Conservation (phyloP, 2,113 vertebrate species). For the Chloroceryle aenea region DNA sequence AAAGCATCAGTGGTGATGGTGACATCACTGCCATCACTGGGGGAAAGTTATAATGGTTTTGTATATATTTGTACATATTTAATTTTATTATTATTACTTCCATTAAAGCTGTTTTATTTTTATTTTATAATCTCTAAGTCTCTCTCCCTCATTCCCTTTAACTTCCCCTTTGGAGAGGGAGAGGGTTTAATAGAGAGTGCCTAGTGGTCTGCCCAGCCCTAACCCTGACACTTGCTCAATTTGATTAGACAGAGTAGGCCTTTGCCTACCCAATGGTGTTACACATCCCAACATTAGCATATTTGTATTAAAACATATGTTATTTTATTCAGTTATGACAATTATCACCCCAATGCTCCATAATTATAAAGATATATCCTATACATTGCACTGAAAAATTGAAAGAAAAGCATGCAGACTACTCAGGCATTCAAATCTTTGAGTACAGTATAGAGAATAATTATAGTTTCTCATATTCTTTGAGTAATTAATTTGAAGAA, state of each 20-base stretch:
- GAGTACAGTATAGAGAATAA: conserved; percentile 58
- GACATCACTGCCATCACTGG: too few species aligned
- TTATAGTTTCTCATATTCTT: conserved; percentile 65
- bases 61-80: not conserved
- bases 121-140: not conserved
- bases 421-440: conserved; percentile 49
- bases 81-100: not conserved
- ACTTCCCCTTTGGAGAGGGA: not conserved
- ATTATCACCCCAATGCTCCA: not conserved
- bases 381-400: not conserved
- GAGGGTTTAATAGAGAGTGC: not conserved
- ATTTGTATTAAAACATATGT: conserved; percentile 25
- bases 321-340: conserved; percentile 32
- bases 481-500: conserved; percentile 72
- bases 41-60: not conserved
- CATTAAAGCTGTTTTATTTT: not conserved
- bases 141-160: not conserved
- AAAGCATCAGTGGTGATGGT: too few species aligned
- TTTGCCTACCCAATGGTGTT: not conserved
- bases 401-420: not conserved
- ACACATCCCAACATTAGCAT: not conserved
- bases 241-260: not conserved
- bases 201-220: not conserved
- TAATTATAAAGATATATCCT: conserved; percentile 40
- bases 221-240: not conserved